Evolutionary conservation across 2,113 vertebrate species (phyloP).

Genomic region (Cyprichromis sp.): DNA sequence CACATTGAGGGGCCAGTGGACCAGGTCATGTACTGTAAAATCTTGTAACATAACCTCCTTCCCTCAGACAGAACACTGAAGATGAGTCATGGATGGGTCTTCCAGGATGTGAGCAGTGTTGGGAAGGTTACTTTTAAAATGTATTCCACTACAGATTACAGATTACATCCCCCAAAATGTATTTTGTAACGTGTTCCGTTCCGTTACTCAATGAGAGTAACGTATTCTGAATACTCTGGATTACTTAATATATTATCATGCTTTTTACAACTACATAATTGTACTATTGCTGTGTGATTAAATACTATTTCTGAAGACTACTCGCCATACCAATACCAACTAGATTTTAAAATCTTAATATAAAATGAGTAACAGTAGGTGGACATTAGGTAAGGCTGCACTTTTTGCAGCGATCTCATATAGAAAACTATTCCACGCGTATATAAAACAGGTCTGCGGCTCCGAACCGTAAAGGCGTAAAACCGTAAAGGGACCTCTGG

Average conservation of each 20-base stretch:
- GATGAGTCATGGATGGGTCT: rapidly evolving
- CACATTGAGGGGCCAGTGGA: not conserved
- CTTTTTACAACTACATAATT: rapidly evolving
- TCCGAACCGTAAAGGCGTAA: no score
- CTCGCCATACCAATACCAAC: rapidly evolving
- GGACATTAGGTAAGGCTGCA: not conserved
- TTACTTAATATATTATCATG: not conserved
- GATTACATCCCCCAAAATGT: rapidly evolving
- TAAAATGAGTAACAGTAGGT: not conserved
- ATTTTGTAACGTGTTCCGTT: rapidly evolving
- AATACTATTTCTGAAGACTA: not conserved
- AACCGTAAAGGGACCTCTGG: not conserved
- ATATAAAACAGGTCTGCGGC: rapidly evolving
- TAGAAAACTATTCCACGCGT: rapidly evolving
- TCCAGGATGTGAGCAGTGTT: not conserved
- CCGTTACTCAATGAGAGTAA: no score
- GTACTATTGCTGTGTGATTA: rapidly evolving
- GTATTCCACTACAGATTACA: not conserved
- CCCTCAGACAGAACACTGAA: not conserved
- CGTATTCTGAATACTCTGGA: not conserved
- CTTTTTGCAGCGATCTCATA: rapidly evolving
- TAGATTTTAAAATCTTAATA: not conserved
- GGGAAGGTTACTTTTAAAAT: not conserved
- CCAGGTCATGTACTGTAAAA: not conserved
- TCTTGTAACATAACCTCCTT: not conserved